A percentile compares a stretch with the other conserved stretches of the same genome.
phyloP scores from a whole-genome alignment of 2,113 vertebrate species.

The Jacana jacana region DNA sequence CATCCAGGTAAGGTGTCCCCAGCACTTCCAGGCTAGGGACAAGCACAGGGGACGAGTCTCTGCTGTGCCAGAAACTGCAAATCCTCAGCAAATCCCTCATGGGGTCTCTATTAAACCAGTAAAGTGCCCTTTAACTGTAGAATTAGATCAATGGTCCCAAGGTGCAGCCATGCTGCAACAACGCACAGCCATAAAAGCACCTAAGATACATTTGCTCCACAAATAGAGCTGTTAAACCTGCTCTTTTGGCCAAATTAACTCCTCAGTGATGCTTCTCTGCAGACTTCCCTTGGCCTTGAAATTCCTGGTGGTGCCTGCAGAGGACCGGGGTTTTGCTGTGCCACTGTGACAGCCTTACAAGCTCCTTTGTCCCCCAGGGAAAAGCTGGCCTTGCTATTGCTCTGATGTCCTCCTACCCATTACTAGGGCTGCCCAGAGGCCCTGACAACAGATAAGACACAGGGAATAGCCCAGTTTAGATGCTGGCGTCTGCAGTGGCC shows the following conservation, averaged over 20 bases:
- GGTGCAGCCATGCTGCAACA: not conserved
- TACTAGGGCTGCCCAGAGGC: not conserved
- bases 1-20: rapidly evolving
- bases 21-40: not conserved
- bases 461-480: not conserved
- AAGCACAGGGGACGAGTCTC: not conserved
- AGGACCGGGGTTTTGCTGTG: not conserved
- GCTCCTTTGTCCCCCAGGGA: not conserved
- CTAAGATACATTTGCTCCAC: not conserved
- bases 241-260: not conserved
- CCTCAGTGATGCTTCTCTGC: not conserved
- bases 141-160: not conserved
- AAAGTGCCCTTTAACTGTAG: not conserved
- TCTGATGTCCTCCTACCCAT: not conserved
- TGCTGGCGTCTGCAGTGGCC: not conserved
- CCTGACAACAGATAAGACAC: not conserved
- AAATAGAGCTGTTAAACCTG: not conserved
- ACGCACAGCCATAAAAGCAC: not conserved
- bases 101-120: not conserved
- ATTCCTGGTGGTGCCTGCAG: not conserved
- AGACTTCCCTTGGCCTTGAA: not conserved
- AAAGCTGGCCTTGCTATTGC: not conserved
- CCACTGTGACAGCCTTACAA: not conserved
- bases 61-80: not conserved
- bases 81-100: not conserved